phyloP scores from a whole-genome alignment of 2,113 vertebrate genomes.

The Corythornis madagascariensis region DNA sequence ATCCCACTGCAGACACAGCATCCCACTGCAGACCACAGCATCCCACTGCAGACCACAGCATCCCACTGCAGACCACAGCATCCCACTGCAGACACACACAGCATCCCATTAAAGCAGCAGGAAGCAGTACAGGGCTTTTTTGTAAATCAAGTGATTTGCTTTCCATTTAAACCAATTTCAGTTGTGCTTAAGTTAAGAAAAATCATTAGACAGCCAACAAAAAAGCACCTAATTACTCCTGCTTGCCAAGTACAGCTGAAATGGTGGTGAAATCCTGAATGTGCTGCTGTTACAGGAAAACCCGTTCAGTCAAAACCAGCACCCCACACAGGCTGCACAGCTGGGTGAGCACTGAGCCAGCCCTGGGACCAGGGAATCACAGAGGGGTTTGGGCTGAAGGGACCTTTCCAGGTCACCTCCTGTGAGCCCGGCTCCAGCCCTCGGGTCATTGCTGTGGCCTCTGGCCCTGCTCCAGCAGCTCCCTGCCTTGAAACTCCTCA shows the following conservation, averaged over 20 bases:
- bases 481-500: neutral
- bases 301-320: neutral
- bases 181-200: neutral
- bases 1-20: too few relatives aligned
- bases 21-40: too few relatives aligned
- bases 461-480: neutral
- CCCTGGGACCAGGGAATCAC: neutral
- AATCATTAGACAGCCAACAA: neutral
- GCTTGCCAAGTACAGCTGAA: neutral
- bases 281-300: neutral
- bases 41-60: too few relatives aligned
- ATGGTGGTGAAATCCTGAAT: neutral
- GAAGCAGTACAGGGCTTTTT: neutral
- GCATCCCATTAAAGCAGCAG: neutral
- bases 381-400: too few relatives aligned
- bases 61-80: too few relatives aligned
- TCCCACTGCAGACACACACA: too few relatives aligned
- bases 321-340: neutral
- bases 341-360: rapidly evolving
- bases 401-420: too few relatives aligned
- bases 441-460: neutral
- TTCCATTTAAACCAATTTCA: neutral
- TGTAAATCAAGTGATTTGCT: neutral
- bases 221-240: neutral
- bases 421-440: too few relatives aligned